Evolutionary conservation across 2,797 vertebrate genomes (phyloP).

Genomic region (Xiphophorus birchmanni): DNA sequence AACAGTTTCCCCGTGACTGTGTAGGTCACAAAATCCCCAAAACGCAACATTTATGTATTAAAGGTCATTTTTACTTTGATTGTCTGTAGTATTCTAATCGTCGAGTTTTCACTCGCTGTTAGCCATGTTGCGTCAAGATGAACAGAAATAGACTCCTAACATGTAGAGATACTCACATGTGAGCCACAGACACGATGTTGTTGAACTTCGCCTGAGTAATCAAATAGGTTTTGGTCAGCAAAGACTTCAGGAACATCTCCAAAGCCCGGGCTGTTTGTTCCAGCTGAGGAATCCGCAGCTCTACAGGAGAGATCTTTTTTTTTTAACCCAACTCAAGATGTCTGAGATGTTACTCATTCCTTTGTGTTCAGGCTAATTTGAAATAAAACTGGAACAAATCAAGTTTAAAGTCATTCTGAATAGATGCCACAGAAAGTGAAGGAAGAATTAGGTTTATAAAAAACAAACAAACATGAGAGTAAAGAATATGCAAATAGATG

Average conservation of each 20-base stretch:
- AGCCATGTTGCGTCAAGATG: neutral
- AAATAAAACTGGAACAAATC: neutral
- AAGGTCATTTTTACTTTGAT: neutral
- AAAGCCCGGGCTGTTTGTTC: conserved; percentile 74
- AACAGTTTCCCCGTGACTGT: neutral
- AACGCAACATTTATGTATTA: neutral
- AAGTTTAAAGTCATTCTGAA: neutral
- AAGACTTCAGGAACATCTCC: conserved; percentile 80
- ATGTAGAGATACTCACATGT: conserved; percentile 74
- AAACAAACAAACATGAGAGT: neutral
- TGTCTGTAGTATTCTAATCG: neutral
- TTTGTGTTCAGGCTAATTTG: neutral
- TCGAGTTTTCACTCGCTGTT: neutral
- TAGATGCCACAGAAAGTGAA: neutral
- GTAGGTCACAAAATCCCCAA: neutral
- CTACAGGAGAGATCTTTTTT: neutral
- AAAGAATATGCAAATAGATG: neutral
- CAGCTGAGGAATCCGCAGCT: conserved; percentile 46
- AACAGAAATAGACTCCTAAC: neutral
- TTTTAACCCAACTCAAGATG: neutral
- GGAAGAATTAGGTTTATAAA: neutral
- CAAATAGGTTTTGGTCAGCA: conserved; percentile 75
- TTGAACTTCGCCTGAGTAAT: conserved; percentile 78
- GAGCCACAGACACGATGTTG: conserved; percentile 72
- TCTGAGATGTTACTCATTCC: neutral